Conservation (phyloP, 2,888 invertebrate species). For the Bellardia bayeri region DNA sequence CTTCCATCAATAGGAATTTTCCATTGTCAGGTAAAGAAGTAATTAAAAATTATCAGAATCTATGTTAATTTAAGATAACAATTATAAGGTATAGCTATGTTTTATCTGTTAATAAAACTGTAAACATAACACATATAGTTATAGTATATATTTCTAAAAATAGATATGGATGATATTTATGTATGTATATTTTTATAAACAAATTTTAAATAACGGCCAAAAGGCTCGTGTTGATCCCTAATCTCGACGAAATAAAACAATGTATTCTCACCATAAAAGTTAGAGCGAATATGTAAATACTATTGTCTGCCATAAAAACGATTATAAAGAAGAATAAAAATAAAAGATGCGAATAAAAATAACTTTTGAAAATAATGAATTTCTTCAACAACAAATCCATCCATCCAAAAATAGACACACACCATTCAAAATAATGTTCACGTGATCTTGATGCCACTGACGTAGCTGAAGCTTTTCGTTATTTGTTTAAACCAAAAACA, state of each 20-base stretch:
- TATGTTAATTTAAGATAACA: too few relatives aligned
- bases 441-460: slow-evolving; percentile 70
- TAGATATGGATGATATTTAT: background rate
- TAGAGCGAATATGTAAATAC: background rate
- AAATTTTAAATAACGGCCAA: background rate
- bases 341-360: slow-evolving; percentile 22
- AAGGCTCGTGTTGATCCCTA: background rate
- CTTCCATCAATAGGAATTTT: too few relatives aligned
- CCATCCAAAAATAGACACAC: slow-evolving; percentile 47
- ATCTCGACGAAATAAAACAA: slow-evolving; percentile 14
- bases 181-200: background rate
- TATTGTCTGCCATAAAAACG: background rate
- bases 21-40: too few relatives aligned
- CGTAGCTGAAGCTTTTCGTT: slow-evolving; percentile 40
- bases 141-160: too few relatives aligned
- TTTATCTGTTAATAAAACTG: background rate
- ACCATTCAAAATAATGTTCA: slow-evolving; percentile 56
- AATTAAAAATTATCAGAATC: too few relatives aligned
- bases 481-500: slow-evolving; percentile 28
- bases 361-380: background rate
- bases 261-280: slow-evolving; percentile 6
- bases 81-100: too few relatives aligned
- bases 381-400: slow-evolving; percentile 40
- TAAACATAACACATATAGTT: background rate
- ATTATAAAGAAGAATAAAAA: background rate